Evolutionary conservation across 2,113 vertebrate genomes (phyloP).

Genomic region (Trematomus loennbergii): DNA sequence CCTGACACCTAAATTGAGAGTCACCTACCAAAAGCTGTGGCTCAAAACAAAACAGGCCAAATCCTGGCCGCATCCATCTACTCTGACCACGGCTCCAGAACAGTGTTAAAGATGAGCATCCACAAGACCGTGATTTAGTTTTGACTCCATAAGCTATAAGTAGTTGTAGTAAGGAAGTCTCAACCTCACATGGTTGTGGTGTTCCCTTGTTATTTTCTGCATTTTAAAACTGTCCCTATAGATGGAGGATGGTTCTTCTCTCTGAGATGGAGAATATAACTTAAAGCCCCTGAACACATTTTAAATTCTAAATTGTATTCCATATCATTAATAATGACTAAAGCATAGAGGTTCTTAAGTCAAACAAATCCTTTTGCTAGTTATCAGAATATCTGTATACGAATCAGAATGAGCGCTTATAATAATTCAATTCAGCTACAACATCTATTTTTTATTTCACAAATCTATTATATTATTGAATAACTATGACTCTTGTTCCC

Average conservation of each 20-base stretch:
- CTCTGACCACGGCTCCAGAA: conserved; percentile 29
- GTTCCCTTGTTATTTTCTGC: conserved; percentile 39
- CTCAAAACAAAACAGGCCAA: conserved; percentile 66
- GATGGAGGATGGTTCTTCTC: neutral
- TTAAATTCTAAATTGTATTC: neutral
- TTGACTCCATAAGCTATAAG: conserved; percentile 55
- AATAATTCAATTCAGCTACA: neutral
- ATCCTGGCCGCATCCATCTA: conserved; percentile 54
- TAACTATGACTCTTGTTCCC: neutral
- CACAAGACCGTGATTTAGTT: conserved; percentile 44
- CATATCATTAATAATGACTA: neutral
- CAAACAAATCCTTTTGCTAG: neutral
- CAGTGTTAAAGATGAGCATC: conserved; percentile 43
- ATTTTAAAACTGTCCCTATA: conserved; percentile 30
- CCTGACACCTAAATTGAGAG: conserved; percentile 76
- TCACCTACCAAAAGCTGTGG: conserved; percentile 55
- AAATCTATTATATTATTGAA: too few relatives aligned
- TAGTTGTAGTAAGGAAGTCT: conserved; percentile 27
- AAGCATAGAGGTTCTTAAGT: neutral
- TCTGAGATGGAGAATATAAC: neutral
- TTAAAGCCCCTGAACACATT: neutral
- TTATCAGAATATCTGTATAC: too few relatives aligned
- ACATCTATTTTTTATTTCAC: neutral
- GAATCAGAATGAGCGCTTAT: too few relatives aligned
- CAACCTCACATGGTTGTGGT: conserved; percentile 13